A percentile compares a stretch with the other conserved stretches of the same genome.
Conservation (phyloP, 2,113 vertebrate species). For the Lathamus discolor region DNA sequence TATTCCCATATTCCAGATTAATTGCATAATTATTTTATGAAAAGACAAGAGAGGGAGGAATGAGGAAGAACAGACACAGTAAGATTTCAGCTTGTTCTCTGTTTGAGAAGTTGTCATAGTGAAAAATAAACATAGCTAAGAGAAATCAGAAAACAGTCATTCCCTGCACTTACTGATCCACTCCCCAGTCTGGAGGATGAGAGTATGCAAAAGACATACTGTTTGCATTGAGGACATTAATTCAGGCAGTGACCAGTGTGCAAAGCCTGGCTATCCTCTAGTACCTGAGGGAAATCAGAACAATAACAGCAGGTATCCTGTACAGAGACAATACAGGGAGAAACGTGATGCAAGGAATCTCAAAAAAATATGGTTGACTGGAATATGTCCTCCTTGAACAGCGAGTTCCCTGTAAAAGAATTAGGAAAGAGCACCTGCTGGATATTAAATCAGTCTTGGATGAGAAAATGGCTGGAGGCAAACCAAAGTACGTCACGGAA, state of each 20-base stretch:
- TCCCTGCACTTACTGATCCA: not conserved
- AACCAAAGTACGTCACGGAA: not conserved
- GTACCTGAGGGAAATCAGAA: not conserved
- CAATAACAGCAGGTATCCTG: accelerated
- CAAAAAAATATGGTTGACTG: not conserved
- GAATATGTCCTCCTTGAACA: not conserved
- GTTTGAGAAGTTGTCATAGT: conserved; percentile 6
- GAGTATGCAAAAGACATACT: not conserved
- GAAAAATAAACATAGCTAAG: conserved; percentile 5
- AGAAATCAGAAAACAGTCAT: not conserved
- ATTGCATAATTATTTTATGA: not conserved
- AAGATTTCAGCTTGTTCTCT: not conserved
- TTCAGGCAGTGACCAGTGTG: not conserved
- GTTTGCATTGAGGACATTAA: not conserved
- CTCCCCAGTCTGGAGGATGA: not conserved
- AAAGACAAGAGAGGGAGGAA: not conserved
- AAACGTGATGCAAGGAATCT: not conserved
- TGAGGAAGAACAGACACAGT: not conserved
- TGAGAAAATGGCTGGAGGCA: not conserved
- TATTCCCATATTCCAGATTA: not conserved
- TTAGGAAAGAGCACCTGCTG: not conserved
- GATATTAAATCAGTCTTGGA: not conserved
- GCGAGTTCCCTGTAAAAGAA: not conserved
- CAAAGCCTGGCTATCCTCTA: not conserved
- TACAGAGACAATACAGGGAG: not conserved